phyloP scores from a whole-genome alignment of 2,797 vertebrate species.

The Premnoplex brunnescens region DNA sequence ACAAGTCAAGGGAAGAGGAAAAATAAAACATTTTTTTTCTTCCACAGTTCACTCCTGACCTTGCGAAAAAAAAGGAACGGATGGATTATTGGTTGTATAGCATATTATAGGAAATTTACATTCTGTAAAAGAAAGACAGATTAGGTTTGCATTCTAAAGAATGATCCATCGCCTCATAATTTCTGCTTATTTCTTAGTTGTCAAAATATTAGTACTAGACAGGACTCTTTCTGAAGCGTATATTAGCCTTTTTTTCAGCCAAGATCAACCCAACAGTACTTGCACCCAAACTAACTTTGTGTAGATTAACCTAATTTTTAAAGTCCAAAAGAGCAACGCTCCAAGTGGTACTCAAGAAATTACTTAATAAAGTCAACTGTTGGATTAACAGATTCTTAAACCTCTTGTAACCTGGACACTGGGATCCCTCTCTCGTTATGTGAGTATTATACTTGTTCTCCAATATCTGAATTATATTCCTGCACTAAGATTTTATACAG shows the following conservation, averaged over 20 bases:
- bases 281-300: not conserved
- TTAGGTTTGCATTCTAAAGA: not conserved
- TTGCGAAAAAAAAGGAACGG: not conserved
- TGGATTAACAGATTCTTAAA: not conserved
- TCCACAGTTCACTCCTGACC: constrained; percentile 43
- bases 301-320: not conserved
- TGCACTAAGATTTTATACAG: not conserved
- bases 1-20: constrained; percentile 50
- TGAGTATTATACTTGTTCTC: not conserved
- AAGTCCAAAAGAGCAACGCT: not conserved
- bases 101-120: not conserved
- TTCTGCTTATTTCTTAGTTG: not conserved
- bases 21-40: not conserved
- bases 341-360: not conserved
- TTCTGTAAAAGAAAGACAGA: not conserved
- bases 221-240: not conserved
- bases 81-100: not conserved
- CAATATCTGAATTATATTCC: not conserved
- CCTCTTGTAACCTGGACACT: not conserved
- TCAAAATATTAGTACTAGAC: not conserved
- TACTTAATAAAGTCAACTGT: not conserved
- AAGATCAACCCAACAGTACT: not conserved
- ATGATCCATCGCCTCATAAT: not conserved
- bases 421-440: not conserved
- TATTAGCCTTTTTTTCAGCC: not conserved